Percentiles rank a stretch among this genome's conserved stretches.
These are phyloP conservation scores for Stercorarius parasiticus DNA, from an alignment of 2,113 vertebrate species.

Conservation along the genomic window DNA sequence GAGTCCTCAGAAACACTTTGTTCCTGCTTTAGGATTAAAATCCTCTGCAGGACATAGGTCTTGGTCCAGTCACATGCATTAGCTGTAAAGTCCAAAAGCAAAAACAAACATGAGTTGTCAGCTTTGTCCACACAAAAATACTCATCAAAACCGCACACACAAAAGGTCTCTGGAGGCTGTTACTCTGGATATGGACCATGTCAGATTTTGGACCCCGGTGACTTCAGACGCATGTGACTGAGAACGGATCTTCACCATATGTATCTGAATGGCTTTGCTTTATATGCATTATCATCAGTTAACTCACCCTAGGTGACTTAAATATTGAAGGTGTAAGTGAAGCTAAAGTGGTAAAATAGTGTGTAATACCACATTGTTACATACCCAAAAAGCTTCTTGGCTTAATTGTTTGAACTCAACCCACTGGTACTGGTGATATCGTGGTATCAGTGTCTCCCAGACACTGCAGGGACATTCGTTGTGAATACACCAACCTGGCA, in stretches of 20 bases:
- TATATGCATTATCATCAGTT: background rate
- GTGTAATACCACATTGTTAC: background rate
- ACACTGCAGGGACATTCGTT: background rate
- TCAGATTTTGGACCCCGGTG: background rate
- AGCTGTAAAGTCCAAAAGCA: background rate
- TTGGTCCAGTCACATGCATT: background rate
- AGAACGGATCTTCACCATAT: background rate
- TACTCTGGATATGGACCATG: background rate
- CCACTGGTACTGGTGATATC: accelerated
- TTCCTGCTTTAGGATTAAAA: background rate
- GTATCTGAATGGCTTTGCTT: background rate
- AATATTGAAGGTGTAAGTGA: background rate
- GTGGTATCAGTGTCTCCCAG: accelerated
- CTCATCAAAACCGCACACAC: background rate
- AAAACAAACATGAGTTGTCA: background rate
- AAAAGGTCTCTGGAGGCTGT: background rate
- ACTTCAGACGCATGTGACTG: background rate
- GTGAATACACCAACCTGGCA: background rate
- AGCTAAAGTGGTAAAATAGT: background rate
- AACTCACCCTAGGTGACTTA: background rate
- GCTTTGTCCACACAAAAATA: background rate
- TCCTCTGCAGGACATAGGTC: background rate
- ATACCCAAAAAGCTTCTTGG: background rate
- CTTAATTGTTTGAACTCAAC: background rate
- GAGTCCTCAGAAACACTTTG: background rate